Evolutionary conservation across 2,113 vertebrate genomes (phyloP), one percentile per base, ranked within the genome.

Genomic region (Colius striatus): DNA sequence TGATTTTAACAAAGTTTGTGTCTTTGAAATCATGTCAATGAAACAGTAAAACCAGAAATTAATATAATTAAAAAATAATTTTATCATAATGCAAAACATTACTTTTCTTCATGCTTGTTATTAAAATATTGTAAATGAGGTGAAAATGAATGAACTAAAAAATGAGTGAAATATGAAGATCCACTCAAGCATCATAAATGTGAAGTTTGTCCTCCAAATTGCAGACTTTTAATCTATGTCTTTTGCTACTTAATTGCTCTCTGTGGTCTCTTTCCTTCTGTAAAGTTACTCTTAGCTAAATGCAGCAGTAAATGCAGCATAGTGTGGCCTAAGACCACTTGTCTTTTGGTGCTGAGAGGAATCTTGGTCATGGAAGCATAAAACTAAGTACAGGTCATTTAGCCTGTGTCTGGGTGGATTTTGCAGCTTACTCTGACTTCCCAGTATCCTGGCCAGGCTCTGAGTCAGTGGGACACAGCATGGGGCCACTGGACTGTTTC

Each of bases 181-280:
- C 19, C 11, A 38, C 57, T 67, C 53, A 26, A 34, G 23, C 55
- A 50, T 57, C 48, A 43, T 17, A 51, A 92, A 61, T 6, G 4
- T 43, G 34, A 57, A 72, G 20, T 51, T 78, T 78, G 4, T 73
- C 0, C 0, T 19, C 23, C 1, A 1, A 63, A 27, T 82, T 84
- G 32, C 21, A 50, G 70, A 26, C 29, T 68, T 87, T 70, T 8
- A 72, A 38, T 20, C 36, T 91, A 30, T 70, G 41, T 43, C 25
- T 65, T 91, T 38, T 53, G n/a, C 53, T 61, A 1, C 10, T 63
- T 32, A 19, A 32, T 70, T n/a, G 1, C 10, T 32, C 36, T 60
- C 61, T 57, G 32, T 32, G 51, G 29, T 38, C 29, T 17, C 26
- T 55, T 57, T 84, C 23, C 73, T 10, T 43, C n/a, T 55, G 3